These are phyloP conservation scores for Pomacea maculata DNA, from an alignment of 1,140 invertebrate genomes.

Conservation along the genomic window DNA sequence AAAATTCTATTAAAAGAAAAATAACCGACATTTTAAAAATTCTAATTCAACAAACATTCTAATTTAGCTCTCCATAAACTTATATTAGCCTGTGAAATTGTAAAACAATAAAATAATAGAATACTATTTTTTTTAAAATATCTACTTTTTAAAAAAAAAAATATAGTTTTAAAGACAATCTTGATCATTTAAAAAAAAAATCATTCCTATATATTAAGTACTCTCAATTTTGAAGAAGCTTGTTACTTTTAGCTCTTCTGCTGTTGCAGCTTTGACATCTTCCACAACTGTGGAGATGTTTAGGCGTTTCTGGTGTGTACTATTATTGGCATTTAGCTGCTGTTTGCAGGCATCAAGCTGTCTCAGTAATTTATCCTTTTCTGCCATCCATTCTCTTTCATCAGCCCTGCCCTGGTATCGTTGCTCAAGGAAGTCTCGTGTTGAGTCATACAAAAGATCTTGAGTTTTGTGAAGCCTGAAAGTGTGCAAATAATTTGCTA, in stretches of 20 bases:
- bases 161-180: too few relatives aligned
- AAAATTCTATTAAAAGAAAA: not conserved
- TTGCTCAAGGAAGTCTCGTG: conserved; percentile 63
- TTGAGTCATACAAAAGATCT: conserved; percentile 65
- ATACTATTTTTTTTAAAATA: too few relatives aligned
- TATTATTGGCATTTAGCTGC: conserved; percentile 37
- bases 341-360: conserved; percentile 58
- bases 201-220: not conserved
- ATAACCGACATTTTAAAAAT: not conserved
- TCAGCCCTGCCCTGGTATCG: conserved; percentile 59
- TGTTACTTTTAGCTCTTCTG: conserved; percentile 58
- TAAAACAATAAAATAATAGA: not conserved
- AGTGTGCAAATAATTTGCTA: not conserved
- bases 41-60: not conserved
- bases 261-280: conserved; percentile 39
- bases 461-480: conserved; percentile 65
- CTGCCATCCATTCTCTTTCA: conserved; percentile 65
- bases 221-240: not conserved
- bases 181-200: not conserved
- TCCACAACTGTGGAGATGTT: conserved; percentile 43
- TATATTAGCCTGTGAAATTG: too few relatives aligned
- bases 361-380: conserved; percentile 63
- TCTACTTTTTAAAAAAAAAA: too few relatives aligned
- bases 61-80: too few relatives aligned
- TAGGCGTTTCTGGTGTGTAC: conserved; percentile 21